phyloP scores from a whole-genome alignment of 2,888 invertebrate species.

The Drosophila leonis region DNA sequence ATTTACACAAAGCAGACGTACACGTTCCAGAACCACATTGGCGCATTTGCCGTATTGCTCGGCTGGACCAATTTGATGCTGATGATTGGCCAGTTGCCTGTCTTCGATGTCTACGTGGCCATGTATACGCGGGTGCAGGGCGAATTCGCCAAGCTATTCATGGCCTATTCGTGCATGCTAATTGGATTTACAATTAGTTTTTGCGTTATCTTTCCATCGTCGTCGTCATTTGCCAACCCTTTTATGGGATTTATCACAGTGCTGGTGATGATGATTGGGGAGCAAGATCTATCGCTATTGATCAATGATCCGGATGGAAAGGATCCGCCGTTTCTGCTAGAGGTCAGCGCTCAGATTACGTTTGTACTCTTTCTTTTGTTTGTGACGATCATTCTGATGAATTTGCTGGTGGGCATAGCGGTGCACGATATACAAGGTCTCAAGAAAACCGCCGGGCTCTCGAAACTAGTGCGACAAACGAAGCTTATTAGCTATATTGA shows the following conservation, averaged over 20 bases:
- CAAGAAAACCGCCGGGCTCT: conserved; percentile 93
- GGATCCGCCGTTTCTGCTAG: conserved; percentile 91
- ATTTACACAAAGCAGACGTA: conserved; percentile 92
- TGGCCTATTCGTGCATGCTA: conserved; percentile 93
- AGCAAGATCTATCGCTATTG: conserved; percentile 91
- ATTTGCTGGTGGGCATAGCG: conserved; percentile 93
- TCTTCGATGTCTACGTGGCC: conserved; percentile 95
- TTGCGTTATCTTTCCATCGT: conserved; percentile 94
- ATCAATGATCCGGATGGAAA: conserved; percentile 92
- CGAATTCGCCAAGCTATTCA: conserved; percentile 93
- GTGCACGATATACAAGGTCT: conserved; percentile 95
- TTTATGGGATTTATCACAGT: conserved; percentile 94
- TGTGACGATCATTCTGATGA: conserved; percentile 94
- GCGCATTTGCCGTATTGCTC: conserved; percentile 93
- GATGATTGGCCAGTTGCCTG: conserved; percentile 95
- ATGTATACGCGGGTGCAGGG: conserved; percentile 96
- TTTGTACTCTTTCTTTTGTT: conserved; percentile 93
- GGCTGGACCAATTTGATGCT: conserved; percentile 96
- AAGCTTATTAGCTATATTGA: conserved; percentile 95
- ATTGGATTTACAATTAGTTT: conserved; percentile 95
- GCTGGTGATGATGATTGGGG: conserved; percentile 95
- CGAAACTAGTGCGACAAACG: conserved; percentile 93
- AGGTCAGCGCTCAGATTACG: conserved; percentile 93
- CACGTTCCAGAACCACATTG: conserved; percentile 94
- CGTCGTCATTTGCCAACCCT: conserved; percentile 93